Evolutionary conservation across 2,888 invertebrate species (phyloP).

Genomic region (Gymnoscelis rufifasciata): DNA sequence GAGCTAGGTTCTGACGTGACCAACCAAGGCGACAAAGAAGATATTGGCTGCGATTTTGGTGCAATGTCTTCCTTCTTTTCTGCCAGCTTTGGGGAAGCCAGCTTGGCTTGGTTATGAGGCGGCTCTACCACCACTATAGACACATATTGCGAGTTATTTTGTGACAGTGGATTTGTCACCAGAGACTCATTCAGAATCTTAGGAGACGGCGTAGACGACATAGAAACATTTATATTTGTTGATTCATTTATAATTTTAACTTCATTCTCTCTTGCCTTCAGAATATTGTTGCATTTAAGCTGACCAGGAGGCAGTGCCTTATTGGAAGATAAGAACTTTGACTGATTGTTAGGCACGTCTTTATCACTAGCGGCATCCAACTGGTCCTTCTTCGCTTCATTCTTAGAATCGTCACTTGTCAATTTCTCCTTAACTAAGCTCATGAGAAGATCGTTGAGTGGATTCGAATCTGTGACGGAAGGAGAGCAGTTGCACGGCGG

Average conservation of each 20-base stretch:
- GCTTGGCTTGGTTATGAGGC: constrained; percentile 55
- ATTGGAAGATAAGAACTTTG: constrained; percentile 81
- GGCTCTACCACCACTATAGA: constrained; percentile 74
- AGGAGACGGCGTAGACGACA: constrained; percentile 71
- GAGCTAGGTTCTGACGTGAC: constrained; percentile 87
- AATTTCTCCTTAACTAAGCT: constrained; percentile 73
- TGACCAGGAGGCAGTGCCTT: constrained; percentile 92
- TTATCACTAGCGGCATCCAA: constrained; percentile 65
- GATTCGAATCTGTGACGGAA: constrained; percentile 61
- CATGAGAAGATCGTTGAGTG: constrained; percentile 71
- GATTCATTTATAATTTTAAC: constrained; percentile 71
- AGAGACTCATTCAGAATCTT: constrained; percentile 77
- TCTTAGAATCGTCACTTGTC: constrained; percentile 82
- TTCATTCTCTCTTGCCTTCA: constrained; percentile 86
- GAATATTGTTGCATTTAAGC: constrained; percentile 93
- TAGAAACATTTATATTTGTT: constrained; percentile 62
- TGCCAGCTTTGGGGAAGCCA: constrained; percentile 66
- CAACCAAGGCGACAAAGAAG: constrained; percentile 89
- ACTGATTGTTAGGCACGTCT: constrained; percentile 85
- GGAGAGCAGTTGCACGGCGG: constrained; percentile 71
- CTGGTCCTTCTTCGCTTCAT: constrained; percentile 79
- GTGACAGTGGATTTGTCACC: constrained; percentile 44
- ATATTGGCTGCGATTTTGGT: constrained; percentile 80
- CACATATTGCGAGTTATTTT: constrained; percentile 68
- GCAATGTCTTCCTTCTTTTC: constrained; percentile 72